These are phyloP conservation scores for Alcedo atthis DNA, from an alignment of 2,797 vertebrate genomes.

Conservation along the genomic window DNA sequence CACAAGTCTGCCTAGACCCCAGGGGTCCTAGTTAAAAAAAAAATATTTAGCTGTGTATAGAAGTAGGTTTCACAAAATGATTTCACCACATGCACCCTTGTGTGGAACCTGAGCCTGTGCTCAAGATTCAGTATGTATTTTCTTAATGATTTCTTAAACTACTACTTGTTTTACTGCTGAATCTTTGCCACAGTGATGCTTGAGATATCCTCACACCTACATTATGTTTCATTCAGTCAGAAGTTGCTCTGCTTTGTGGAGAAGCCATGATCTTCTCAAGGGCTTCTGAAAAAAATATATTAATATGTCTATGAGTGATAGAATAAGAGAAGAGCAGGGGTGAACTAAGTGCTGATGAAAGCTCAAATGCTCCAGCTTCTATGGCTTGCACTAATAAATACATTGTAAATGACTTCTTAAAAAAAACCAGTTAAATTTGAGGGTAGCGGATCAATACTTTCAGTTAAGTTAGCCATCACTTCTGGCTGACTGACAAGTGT, in stretches of 20 bases:
- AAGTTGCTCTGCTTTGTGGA: not conserved
- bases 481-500: conserved; percentile 10
- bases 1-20: not conserved
- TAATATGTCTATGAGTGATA: not conserved
- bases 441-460: conserved; percentile 11
- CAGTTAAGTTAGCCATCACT: conserved; percentile 9
- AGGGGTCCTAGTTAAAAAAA: not conserved
- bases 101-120: not conserved
- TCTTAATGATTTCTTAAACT: not conserved
- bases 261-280: not conserved
- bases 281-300: not conserved
- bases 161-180: not conserved
- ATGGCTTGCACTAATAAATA: not conserved
- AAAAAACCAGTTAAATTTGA: not conserved
- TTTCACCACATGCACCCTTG: not conserved
- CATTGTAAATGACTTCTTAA: not conserved
- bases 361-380: not conserved
- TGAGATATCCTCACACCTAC: not conserved
- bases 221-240: not conserved
- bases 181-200: not conserved
- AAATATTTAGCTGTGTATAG: not conserved
- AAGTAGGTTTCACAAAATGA: not conserved
- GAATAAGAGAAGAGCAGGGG: not conserved
- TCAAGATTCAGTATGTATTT: not conserved
- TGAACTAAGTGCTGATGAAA: not conserved